phyloP scores from a whole-genome alignment of 2,888 invertebrate species.

The Anaspis maculata region DNA sequence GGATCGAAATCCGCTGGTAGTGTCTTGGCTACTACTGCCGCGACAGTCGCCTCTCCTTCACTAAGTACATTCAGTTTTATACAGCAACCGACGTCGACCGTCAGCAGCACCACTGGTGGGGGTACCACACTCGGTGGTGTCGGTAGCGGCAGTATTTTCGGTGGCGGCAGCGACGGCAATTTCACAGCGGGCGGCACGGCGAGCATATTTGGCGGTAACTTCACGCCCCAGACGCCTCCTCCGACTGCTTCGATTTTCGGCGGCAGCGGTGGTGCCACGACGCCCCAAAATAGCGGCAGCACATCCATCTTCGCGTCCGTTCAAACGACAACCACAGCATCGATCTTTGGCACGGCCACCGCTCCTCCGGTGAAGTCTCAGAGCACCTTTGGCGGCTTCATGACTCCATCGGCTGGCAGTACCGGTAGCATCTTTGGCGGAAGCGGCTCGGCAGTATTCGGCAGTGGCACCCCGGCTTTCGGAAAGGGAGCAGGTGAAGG shows the following conservation, averaged over 20 bases:
- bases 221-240: conserved; percentile 3
- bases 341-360: not conserved
- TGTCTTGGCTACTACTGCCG: not conserved
- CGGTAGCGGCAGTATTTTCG: conserved; percentile 5
- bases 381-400: too few relatives aligned
- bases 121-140: too few relatives aligned
- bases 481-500: not conserved
- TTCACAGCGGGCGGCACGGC: not conserved
- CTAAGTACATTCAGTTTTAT: too few relatives aligned
- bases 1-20: conserved; percentile 1
- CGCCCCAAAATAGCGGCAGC: not conserved
- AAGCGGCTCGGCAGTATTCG: not conserved
- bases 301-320: not conserved
- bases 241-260: conserved; percentile 10
- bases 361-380: too few relatives aligned
- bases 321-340: not conserved
- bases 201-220: conserved; percentile 19
- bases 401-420: not conserved
- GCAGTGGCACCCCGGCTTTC: conserved; percentile 1
- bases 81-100: too few relatives aligned
- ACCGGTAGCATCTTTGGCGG: conserved; percentile 12
- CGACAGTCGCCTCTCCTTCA: too few relatives aligned
- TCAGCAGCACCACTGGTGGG: too few relatives aligned
- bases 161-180: conserved; percentile 4
- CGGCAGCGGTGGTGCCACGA: conserved; percentile 4